Conservation (phyloP, 2,797 vertebrate species). For the Diceros bicornis region DNA sequence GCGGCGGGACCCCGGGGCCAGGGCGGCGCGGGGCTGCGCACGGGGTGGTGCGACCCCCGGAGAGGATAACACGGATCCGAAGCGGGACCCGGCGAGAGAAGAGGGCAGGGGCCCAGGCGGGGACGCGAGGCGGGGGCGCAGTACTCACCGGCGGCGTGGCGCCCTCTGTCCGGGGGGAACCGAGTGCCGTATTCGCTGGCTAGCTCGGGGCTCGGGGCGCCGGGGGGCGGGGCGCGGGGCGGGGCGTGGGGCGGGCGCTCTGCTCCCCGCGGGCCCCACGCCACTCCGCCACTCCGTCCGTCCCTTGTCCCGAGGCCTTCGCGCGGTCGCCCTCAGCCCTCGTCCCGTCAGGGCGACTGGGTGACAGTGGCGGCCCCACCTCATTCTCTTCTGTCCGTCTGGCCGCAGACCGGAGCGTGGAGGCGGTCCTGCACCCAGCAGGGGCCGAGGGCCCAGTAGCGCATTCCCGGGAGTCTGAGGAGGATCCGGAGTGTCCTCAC, state of each 20-base stretch:
- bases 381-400: not conserved
- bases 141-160: constrained; percentile 51
- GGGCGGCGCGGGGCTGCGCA: not conserved
- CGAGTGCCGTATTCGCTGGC: not conserved
- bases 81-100: not conserved
- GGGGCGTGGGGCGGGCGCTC: not conserved
- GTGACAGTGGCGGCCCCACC: no score
- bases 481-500: not conserved
- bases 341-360: not conserved
- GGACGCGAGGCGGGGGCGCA: not conserved
- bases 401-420: not conserved
- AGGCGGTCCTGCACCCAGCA: not conserved
- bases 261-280: not conserved
- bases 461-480: not conserved
- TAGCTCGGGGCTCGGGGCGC: not conserved
- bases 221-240: not conserved
- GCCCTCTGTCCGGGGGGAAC: not conserved
- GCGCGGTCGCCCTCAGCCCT: rapidly evolving
- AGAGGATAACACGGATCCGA: not conserved
- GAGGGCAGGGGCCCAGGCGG: not conserved
- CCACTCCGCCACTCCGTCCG: not conserved
- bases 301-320: not conserved
- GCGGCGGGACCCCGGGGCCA: not conserved
- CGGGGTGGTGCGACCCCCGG: not conserved
- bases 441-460: not conserved